These are phyloP conservation scores for Drosophila antonietae DNA, from an alignment of 2,888 invertebrate genomes.

Conservation along the genomic window DNA sequence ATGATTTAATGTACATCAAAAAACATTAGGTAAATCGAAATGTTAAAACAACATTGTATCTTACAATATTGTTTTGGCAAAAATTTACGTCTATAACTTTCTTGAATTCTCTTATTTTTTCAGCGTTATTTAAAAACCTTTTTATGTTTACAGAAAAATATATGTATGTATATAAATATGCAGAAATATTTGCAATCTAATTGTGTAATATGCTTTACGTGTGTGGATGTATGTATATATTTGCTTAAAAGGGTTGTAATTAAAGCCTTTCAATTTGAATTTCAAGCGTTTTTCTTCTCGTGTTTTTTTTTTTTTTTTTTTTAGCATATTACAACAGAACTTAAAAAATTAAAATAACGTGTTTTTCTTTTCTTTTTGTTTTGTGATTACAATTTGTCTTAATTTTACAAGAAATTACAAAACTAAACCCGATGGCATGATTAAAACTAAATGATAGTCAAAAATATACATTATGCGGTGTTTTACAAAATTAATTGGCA, in stretches of 20 bases:
- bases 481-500: conserved; percentile 21
- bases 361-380: conserved; percentile 32
- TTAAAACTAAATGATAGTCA: conserved; percentile 72
- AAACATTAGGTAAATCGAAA: conserved; percentile 54
- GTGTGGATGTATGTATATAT: conserved; percentile 19
- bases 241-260: conserved; percentile 38
- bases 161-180: conserved; percentile 21
- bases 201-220: conserved; percentile 49
- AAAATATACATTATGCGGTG: conserved; percentile 63
- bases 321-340: conserved; percentile 67
- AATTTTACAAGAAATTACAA: conserved; percentile 49
- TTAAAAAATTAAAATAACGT: conserved; percentile 75
- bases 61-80: conserved; percentile 34
- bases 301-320: neutral
- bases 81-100: conserved; percentile 23
- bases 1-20: conserved; percentile 50
- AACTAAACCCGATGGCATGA: conserved; percentile 75
- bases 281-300: conserved; percentile 50
- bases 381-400: conserved; percentile 45
- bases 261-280: conserved; percentile 58
- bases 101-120: conserved; percentile 7
- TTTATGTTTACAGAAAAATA: conserved; percentile 30
- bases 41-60: conserved; percentile 42
- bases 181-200: conserved; percentile 31
- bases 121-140: conserved; percentile 22